Conservation (phyloP, 2,888 invertebrate genomes). For the Steinernema scapterisci region DNA sequence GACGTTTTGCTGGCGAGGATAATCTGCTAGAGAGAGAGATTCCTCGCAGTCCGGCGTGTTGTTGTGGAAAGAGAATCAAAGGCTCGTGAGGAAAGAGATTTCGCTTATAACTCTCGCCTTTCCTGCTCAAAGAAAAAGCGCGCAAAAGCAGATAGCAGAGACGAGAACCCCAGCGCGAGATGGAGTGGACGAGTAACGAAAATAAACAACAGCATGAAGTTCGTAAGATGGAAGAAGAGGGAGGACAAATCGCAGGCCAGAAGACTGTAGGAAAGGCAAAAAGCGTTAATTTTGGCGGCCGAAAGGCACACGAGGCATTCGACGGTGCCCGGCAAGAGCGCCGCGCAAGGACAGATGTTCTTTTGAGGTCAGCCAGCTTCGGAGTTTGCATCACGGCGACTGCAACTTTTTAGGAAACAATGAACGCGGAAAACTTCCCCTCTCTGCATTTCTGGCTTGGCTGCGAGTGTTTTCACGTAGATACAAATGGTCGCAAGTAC, state of each 20-base stretch:
- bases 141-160: not conserved
- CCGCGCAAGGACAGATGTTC: constrained; percentile 22
- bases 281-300: constrained; percentile 23
- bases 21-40: not conserved
- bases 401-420: too few relatives aligned
- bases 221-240: not conserved
- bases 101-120: not conserved
- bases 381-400: too few relatives aligned
- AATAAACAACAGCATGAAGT: constrained; percentile 20
- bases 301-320: not conserved
- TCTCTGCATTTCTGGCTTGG: too few relatives aligned
- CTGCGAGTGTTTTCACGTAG: too few relatives aligned
- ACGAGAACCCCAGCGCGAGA: constrained; percentile 8
- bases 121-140: not conserved
- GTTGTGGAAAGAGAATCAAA: not conserved
- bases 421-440: too few relatives aligned
- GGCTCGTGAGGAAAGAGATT: not conserved
- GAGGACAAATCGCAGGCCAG: not conserved
- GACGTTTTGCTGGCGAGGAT: not conserved
- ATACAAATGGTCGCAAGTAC: too few relatives aligned
- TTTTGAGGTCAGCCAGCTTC: not conserved
- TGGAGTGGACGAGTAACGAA: not conserved
- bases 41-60: too few relatives aligned
- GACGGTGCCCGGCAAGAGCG: not conserved
- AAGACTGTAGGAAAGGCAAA: constrained; percentile 15